Conservation (phyloP, 1,140 invertebrate species). For the Cyrtorhinus lividipennis region DNA sequence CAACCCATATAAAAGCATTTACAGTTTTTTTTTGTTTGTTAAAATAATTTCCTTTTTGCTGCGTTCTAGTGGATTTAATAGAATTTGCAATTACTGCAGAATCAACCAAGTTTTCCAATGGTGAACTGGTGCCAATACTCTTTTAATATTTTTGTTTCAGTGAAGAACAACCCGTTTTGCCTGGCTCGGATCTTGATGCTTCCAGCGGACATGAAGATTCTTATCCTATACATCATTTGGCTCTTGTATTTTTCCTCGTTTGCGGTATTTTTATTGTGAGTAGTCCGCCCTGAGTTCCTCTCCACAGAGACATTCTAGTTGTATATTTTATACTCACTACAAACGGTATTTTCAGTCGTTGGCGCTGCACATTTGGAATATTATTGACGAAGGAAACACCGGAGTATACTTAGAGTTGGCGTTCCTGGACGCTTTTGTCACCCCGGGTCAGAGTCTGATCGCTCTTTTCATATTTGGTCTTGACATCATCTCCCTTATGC, state of each 20-base stretch:
- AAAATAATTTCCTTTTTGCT: too few species aligned
- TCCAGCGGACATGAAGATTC: conserved; percentile 32
- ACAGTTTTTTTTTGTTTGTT: too few species aligned
- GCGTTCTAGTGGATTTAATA: too few species aligned
- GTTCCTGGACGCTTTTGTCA: conserved; percentile 76
- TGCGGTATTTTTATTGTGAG: conserved; percentile 81
- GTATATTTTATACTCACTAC: too few species aligned
- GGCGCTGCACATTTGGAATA: conserved; percentile 68
- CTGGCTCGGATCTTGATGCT: neutral
- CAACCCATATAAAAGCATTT: too few species aligned
- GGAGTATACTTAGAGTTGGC: conserved; percentile 83
- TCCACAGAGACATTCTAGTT: too few species aligned
- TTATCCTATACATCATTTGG: conserved; percentile 65
- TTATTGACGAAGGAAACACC: conserved; percentile 66
- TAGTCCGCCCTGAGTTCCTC: too few species aligned
- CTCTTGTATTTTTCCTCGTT: conserved; percentile 63
- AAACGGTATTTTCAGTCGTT: conserved; percentile 59
- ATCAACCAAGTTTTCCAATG: too few species aligned
- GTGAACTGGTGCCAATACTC: too few species aligned
- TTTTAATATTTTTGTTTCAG: neutral
- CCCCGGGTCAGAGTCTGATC: conserved; percentile 75
- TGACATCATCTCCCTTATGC: conserved; percentile 55
- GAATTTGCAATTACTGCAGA: too few species aligned
- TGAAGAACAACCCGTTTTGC: neutral
- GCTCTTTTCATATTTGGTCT: conserved; percentile 74